A percentile compares a stretch with the other conserved stretches of the same genome.
These are phyloP conservation scores for Ooceraea biroi DNA, from an alignment of 1,140 invertebrate genomes.

Conservation along the genomic window DNA sequence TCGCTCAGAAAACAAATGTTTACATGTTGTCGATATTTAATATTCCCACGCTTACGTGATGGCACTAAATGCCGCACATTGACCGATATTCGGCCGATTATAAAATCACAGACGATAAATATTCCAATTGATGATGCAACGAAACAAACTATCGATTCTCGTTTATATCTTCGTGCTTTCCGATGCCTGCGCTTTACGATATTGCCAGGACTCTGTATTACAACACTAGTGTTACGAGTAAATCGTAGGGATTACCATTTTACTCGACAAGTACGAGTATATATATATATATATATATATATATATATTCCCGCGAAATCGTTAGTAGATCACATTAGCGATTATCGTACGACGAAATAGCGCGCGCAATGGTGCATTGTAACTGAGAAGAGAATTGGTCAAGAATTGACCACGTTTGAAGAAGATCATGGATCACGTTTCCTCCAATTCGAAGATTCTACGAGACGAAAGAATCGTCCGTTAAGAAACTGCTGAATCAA, in stretches of 20 bases:
- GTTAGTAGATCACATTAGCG: slow-evolving; percentile 34
- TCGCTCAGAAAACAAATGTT: slow-evolving; percentile 81
- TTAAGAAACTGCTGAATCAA: slow-evolving; percentile 51
- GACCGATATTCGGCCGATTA: slow-evolving; percentile 80
- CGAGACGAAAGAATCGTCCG: slow-evolving; percentile 45
- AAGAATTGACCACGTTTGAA: slow-evolving; percentile 23
- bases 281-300: too few species aligned
- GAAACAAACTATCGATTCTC: slow-evolving; percentile 65
- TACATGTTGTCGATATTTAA: slow-evolving; percentile 86
- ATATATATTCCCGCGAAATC: slow-evolving; percentile 18
- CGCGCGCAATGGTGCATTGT: slow-evolving; percentile 53
- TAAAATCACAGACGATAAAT: slow-evolving; percentile 84
- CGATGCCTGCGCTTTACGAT: slow-evolving; percentile 75
- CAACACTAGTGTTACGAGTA: slow-evolving; percentile 63
- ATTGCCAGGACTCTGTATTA: slow-evolving; percentile 68
- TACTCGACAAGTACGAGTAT: not conserved
- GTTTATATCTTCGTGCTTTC: slow-evolving; percentile 72
- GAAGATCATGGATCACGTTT: slow-evolving; percentile 55
- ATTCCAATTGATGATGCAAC: slow-evolving; percentile 76
- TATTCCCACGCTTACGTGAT: slow-evolving; percentile 86
- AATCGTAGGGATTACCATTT: slow-evolving; percentile 65
- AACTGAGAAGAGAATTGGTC: slow-evolving; percentile 42
- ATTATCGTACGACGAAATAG: not conserved
- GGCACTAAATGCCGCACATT: slow-evolving; percentile 86
- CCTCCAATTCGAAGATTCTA: slow-evolving; percentile 57